Percentiles rank a stretch among this genome's conserved stretches.
Evolutionary conservation across 1,140 invertebrate species (phyloP).

Genomic region (Sycophaga agraensis): DNA sequence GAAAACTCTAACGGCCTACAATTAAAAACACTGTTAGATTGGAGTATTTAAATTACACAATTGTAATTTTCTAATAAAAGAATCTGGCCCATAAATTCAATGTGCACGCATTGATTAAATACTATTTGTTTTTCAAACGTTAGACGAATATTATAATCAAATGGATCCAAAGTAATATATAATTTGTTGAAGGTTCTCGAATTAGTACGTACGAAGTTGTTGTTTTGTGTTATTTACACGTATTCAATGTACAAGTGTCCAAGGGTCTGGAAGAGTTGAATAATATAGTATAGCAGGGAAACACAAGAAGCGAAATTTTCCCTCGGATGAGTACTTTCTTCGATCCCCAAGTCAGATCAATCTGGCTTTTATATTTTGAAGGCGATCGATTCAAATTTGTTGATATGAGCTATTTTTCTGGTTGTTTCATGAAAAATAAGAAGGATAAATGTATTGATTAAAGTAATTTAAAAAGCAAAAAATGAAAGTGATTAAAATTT

Average conservation of each 20-base stretch:
- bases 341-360: conserved; percentile 10
- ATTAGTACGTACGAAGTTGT: conserved; percentile 3
- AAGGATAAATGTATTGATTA: not conserved
- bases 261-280: conserved; percentile 21
- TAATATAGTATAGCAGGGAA: conserved; percentile 16
- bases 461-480: not conserved
- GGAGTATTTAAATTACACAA: conserved; percentile 28
- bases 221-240: conserved; percentile 14
- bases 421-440: conserved; percentile 17
- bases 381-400: conserved; percentile 18
- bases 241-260: conserved; percentile 25
- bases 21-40: conserved; percentile 24
- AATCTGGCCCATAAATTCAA: not conserved
- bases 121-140: conserved; percentile 1
- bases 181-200: conserved; percentile 1
- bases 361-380: conserved; percentile 17
- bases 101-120: too few species aligned
- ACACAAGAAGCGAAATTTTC: conserved; percentile 23
- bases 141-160: conserved; percentile 10
- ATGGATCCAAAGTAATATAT: conserved; percentile 11
- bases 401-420: conserved; percentile 22
- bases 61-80: not conserved
- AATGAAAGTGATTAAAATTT: too few species aligned
- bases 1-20: conserved; percentile 8
- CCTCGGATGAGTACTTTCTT: conserved; percentile 12